Conservation (phyloP, 2,888 invertebrate genomes). For the Nemapogon koenigi region DNA sequence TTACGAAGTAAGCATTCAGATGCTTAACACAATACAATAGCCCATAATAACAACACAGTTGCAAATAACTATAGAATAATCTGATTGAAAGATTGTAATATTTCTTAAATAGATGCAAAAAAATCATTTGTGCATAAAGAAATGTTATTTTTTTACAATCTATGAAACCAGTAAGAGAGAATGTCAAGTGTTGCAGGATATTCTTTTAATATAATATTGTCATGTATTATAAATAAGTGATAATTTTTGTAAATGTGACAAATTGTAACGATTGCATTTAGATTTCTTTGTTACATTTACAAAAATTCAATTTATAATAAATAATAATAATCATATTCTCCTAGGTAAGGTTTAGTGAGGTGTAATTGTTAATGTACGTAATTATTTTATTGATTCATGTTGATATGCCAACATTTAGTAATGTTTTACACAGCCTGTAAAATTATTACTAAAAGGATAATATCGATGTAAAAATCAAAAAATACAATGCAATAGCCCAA, state of each 20-base stretch:
- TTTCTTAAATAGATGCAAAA: neutral
- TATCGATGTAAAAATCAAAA: slow-evolving; percentile 28
- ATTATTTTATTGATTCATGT: slow-evolving; percentile 60
- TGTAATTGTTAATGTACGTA: slow-evolving; percentile 52
- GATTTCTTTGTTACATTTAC: neutral
- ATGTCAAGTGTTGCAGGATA: slow-evolving; percentile 66
- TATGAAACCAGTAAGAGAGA: slow-evolving; percentile 22
- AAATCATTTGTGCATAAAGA: neutral
- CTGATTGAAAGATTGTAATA: neutral
- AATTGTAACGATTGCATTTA: too few relatives aligned
- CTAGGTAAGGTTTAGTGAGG: slow-evolving; percentile 59
- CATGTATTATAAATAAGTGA: slow-evolving; percentile 54
- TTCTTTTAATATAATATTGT: slow-evolving; percentile 57
- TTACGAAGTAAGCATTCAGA: slow-evolving; percentile 24
- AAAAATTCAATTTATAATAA: neutral
- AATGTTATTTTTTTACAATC: slow-evolving; percentile 4
- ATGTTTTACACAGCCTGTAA: neutral
- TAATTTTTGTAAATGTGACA: slow-evolving; percentile 28
- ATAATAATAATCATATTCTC: slow-evolving; percentile 38
- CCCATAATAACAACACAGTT: slow-evolving; percentile 13
- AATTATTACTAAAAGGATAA: slow-evolving; percentile 3
- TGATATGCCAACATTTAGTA: slow-evolving; percentile 22
- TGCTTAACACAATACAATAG: slow-evolving; percentile 23
- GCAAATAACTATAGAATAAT: slow-evolving; percentile 7
- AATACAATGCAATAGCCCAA: slow-evolving; percentile 64